Percentiles rank a stretch among this genome's conserved stretches.
Evolutionary conservation across 2,888 invertebrate species (phyloP).

Genomic region (Tipula lateralis): DNA sequence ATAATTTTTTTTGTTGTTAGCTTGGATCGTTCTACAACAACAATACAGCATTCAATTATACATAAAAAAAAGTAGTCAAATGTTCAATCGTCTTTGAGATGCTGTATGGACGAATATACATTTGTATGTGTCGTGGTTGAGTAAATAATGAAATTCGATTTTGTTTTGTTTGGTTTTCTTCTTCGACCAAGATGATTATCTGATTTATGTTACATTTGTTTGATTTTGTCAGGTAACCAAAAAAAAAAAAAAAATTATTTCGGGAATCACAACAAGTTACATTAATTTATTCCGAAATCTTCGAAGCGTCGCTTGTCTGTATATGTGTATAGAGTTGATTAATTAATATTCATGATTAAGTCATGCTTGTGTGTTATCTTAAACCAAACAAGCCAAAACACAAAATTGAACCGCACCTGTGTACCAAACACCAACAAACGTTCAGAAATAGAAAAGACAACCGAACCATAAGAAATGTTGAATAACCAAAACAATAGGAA

Average conservation of each 20-base stretch:
- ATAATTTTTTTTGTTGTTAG: background rate
- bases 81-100: background rate
- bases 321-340: background rate
- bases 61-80: background rate
- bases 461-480: background rate
- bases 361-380: slow-evolving; percentile 24
- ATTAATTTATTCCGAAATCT: slow-evolving; percentile 11
- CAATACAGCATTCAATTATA: background rate
- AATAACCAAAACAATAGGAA: slow-evolving; percentile 11
- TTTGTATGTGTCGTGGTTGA: background rate
- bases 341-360: slow-evolving; percentile 24
- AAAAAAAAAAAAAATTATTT: background rate
- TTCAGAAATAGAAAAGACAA: slow-evolving; percentile 4
- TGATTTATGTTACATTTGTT: slow-evolving; percentile 19
- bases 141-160: background rate
- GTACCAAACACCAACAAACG: background rate
- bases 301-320: background rate
- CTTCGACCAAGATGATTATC: slow-evolving; percentile 3
- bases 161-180: background rate
- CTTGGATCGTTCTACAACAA: background rate
- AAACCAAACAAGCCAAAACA: background rate
- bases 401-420: slow-evolving; percentile 9
- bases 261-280: background rate
- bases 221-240: slow-evolving; percentile 20
- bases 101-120: background rate